Evolutionary conservation across 2,797 vertebrate genomes (phyloP).

Genomic region (Urophycis tenuis): DNA sequence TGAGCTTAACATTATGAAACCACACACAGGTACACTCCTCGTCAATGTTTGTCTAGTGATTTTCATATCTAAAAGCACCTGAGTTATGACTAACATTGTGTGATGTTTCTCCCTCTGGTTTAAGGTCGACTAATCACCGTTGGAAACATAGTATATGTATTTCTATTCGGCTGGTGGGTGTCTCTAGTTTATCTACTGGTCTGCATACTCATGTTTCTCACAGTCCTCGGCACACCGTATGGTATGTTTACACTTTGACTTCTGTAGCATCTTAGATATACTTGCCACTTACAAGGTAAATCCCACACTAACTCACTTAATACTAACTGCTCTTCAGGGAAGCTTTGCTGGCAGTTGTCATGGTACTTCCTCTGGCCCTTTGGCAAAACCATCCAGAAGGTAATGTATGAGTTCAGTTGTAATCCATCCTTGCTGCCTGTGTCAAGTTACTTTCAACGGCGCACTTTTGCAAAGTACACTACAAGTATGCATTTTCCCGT

Average conservation of each 20-base stretch:
- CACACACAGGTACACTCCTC: conserved; percentile 59
- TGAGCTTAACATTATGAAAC: conserved; percentile 74
- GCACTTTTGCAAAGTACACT: background rate
- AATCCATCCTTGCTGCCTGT: conserved; percentile 1
- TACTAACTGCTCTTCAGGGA: conserved; percentile 50
- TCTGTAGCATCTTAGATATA: background rate
- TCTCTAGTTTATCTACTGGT: conserved; percentile 70
- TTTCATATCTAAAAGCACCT: background rate
- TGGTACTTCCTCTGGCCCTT: conserved; percentile 83
- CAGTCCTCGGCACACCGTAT: conserved; percentile 70
- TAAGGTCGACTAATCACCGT: conserved; percentile 71
- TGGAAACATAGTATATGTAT: conserved; percentile 77
- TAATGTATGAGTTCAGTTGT: conserved; percentile 25
- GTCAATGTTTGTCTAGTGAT: background rate
- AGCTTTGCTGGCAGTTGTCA: conserved; percentile 72
- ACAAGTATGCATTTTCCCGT: background rate
- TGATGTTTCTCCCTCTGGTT: conserved; percentile 21
- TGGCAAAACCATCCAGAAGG: conserved; percentile 74
- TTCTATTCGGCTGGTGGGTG: conserved; percentile 87
- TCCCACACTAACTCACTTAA: background rate
- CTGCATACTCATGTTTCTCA: conserved; percentile 73
- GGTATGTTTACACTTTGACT: conserved; percentile 60
- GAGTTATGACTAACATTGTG: background rate
- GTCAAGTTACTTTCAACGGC: background rate
- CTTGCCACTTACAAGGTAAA: background rate